A percentile compares a stretch with the other conserved stretches of the same genome.
These are phyloP conservation scores for Coreius guichenoti DNA, from an alignment of 2,797 vertebrate species.

Conservation along the genomic window DNA sequence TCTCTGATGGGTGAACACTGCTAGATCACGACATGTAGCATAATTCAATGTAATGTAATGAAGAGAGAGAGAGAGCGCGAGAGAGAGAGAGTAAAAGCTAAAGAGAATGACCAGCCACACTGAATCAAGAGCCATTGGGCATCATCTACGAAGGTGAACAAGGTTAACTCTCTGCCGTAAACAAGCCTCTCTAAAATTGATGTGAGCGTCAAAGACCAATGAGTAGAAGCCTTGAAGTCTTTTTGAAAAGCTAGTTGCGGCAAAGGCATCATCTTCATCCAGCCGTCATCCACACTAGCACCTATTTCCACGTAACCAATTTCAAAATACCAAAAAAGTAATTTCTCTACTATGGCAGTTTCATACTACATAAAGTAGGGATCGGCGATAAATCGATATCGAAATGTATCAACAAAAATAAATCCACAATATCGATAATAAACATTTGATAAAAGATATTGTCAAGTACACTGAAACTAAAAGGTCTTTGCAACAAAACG, in stretches of 20 bases:
- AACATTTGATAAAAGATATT: neutral
- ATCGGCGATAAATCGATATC: too few species aligned
- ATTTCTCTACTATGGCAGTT: neutral
- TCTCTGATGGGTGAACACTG: neutral
- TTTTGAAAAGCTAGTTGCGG: neutral
- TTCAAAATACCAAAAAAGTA: neutral
- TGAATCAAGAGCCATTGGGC: neutral
- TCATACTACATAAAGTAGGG: neutral
- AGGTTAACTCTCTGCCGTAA: neutral
- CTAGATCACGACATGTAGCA: neutral
- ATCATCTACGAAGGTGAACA: conserved; percentile 13
- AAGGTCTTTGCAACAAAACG: neutral
- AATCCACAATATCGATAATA: neutral
- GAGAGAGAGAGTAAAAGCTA: neutral
- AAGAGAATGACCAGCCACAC: neutral
- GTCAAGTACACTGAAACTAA: neutral
- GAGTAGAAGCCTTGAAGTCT: neutral
- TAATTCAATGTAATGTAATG: conserved; percentile 6
- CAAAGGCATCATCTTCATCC: neutral
- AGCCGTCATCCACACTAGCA: neutral
- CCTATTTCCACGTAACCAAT: neutral
- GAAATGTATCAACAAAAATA: neutral
- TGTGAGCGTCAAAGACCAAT: conserved; percentile 20
- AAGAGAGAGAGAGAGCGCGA: neutral
- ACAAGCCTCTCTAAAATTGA: neutral